These are phyloP conservation scores for Phocides pigmalion DNA, from an alignment of 1,140 invertebrate genomes.

Conservation along the genomic window DNA sequence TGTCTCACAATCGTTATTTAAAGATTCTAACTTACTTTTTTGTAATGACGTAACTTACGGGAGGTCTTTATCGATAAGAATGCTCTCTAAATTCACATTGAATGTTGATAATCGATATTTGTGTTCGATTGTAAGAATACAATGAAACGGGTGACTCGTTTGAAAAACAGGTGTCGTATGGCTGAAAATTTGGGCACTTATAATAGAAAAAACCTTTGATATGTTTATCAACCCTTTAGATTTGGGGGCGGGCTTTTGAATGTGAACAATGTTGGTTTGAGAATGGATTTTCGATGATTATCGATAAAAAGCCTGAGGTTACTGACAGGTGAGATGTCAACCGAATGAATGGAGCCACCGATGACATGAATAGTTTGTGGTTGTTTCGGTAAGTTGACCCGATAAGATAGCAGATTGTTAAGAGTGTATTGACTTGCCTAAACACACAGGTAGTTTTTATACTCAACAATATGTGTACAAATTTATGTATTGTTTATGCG, in stretches of 20 bases:
- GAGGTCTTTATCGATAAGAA: slow-evolving; percentile 68
- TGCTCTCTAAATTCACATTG: slow-evolving; percentile 54
- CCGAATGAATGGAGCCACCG: slow-evolving; percentile 54
- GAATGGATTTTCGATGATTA: slow-evolving; percentile 76
- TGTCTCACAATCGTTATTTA: slow-evolving; percentile 3
- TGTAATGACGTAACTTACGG: slow-evolving; percentile 43
- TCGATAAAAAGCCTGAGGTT: slow-evolving; percentile 68
- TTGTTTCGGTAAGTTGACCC: slow-evolving; percentile 59
- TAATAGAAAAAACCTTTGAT: slow-evolving; percentile 67
- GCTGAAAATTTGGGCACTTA: slow-evolving; percentile 51
- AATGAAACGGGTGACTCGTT: slow-evolving; percentile 62
- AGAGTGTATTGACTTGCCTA: slow-evolving; percentile 42
- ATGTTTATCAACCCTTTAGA: slow-evolving; percentile 82
- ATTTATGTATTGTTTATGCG: slow-evolving; percentile 15
- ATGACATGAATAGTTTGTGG: slow-evolving; percentile 52
- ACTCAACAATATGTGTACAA: background rate
- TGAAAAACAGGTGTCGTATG: slow-evolving; percentile 75
- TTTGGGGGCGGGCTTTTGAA: slow-evolving; percentile 66
- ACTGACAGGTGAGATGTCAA: slow-evolving; percentile 81
- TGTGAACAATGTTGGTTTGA: slow-evolving; percentile 69
- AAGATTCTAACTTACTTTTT: slow-evolving; percentile 17
- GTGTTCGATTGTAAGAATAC: slow-evolving; percentile 67
- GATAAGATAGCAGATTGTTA: slow-evolving; percentile 59
- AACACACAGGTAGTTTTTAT: slow-evolving; percentile 36
- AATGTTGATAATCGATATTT: slow-evolving; percentile 76